Conservation (phyloP, 1,140 invertebrate species). For the Drosophila miranda region DNA sequence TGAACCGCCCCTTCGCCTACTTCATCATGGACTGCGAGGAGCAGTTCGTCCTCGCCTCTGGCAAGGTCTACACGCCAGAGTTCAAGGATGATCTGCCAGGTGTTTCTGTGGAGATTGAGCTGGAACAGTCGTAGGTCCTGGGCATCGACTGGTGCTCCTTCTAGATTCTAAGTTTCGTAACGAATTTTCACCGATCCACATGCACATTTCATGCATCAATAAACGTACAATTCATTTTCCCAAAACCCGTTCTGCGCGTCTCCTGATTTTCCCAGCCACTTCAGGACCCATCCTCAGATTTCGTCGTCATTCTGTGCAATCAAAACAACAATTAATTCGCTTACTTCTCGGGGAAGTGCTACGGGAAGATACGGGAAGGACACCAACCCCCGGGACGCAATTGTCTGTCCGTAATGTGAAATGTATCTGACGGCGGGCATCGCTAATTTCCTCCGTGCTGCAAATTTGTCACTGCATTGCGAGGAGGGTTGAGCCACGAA, state of each 20-base stretch:
- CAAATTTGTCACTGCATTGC: conserved; percentile 73
- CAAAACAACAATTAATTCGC: conserved; percentile 79
- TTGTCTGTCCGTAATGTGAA: conserved; percentile 79
- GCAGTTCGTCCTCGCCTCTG: conserved; percentile 86
- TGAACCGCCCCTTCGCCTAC: conserved; percentile 88
- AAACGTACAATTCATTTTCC: conserved; percentile 56
- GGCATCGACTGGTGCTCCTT: conserved; percentile 1
- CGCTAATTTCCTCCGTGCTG: conserved; percentile 71
- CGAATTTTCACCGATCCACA: conserved; percentile 74
- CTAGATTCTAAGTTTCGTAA: conserved; percentile 64
- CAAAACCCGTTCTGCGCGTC: conserved; percentile 1
- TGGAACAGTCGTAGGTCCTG: conserved; percentile 59
- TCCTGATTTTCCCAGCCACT: conserved; percentile 61
- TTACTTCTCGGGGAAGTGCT: conserved; percentile 29
- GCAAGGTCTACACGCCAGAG: conserved; percentile 84
- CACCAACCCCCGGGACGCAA: conserved; percentile 67
- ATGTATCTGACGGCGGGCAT: conserved; percentile 73
- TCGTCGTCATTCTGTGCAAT: conserved; percentile 51
- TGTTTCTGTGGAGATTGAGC: conserved; percentile 67
- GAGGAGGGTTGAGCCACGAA: not conserved
- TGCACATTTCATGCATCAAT: conserved; percentile 33
- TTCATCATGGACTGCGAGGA: conserved; percentile 86
- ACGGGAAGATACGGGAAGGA: no score
- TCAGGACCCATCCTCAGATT: conserved; percentile 26
- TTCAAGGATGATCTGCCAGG: conserved; percentile 65